Evolutionary conservation across 2,888 invertebrate species (phyloP).

Genomic region (Zootermopsis nevadensis): DNA sequence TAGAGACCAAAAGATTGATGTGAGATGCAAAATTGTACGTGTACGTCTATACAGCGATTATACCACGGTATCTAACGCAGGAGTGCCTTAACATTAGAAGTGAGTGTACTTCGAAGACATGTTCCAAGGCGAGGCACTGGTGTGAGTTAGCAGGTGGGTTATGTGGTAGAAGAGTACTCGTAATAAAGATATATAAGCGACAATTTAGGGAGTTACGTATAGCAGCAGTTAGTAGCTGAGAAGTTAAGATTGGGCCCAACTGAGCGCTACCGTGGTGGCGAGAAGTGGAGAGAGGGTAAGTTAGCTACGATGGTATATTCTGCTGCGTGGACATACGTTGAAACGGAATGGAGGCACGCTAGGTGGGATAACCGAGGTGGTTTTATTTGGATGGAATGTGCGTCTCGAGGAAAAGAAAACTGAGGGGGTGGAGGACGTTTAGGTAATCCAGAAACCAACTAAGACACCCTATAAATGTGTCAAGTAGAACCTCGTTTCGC

Average conservation of each 20-base stretch:
- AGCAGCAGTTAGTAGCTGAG: conserved; percentile 9
- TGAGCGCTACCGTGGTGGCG: background rate
- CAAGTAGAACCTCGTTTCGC: too few relatives aligned
- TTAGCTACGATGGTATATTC: background rate
- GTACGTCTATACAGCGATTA: background rate
- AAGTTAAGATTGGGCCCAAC: background rate
- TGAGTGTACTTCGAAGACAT: background rate
- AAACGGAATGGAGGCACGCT: background rate
- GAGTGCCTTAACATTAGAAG: background rate
- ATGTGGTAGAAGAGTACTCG: conserved; percentile 15
- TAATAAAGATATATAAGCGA: conserved; percentile 38
- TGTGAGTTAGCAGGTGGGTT: conserved; percentile 15
- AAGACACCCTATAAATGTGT: too few relatives aligned
- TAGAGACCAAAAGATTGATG: too few relatives aligned
- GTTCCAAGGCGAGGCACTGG: background rate
- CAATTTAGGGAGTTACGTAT: conserved; percentile 25
- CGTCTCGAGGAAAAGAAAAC: background rate
- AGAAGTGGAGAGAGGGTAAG: background rate
- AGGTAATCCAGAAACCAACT: too few relatives aligned
- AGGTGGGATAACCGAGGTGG: background rate
- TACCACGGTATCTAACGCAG: background rate
- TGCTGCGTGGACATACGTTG: too few relatives aligned
- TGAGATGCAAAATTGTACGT: background rate
- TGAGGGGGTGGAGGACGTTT: too few relatives aligned
- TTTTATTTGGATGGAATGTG: background rate